Conservation (phyloP, 2,113 vertebrate genomes). For the Poeciliopsis prolifica region DNA sequence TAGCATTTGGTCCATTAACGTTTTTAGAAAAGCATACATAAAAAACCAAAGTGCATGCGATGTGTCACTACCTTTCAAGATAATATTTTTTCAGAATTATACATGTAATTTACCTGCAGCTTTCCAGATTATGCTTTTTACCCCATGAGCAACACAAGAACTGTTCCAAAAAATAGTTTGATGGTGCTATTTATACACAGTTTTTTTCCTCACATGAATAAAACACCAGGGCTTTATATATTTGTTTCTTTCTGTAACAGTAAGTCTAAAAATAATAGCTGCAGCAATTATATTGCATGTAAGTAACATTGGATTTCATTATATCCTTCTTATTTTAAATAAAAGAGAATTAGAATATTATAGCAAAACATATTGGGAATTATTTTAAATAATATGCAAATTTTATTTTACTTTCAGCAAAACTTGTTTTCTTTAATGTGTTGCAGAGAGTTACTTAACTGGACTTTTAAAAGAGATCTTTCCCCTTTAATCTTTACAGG, state of each 20-base stretch:
- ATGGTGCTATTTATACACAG: not conserved
- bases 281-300: not conserved
- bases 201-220: not conserved
- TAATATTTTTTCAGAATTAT: too few relatives aligned
- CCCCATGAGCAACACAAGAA: not conserved
- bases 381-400: too few relatives aligned
- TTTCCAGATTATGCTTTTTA: too few relatives aligned
- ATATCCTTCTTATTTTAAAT: not conserved
- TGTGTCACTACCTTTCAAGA: too few relatives aligned
- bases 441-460: not conserved
- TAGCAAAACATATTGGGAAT: not conserved
- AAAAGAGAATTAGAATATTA: not conserved
- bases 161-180: not conserved
- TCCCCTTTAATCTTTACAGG: slow-evolving; percentile 73
- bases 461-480: not conserved
- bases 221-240: not conserved
- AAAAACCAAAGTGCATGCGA: too few relatives aligned
- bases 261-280: not conserved
- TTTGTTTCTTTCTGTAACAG: not conserved
- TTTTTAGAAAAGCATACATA: too few relatives aligned
- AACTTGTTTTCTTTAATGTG: not conserved
- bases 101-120: too few relatives aligned
- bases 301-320: not conserved
- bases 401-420: not conserved
- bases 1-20: not conserved